Evolutionary conservation across 2,797 vertebrate genomes (phyloP).

Genomic region (Sebastolobus altivelis): DNA sequence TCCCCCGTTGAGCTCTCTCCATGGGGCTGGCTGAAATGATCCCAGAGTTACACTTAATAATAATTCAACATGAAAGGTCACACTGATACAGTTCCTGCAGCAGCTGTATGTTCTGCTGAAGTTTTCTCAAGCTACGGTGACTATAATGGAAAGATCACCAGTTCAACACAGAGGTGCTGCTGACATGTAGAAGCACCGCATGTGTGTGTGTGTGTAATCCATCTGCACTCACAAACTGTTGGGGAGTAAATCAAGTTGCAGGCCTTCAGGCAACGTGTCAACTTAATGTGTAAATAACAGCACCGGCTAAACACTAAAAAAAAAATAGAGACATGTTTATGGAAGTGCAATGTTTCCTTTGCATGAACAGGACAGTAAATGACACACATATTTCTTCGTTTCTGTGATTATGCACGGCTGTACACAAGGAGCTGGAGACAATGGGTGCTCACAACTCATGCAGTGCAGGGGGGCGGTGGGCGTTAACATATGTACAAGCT

Average conservation of each 20-base stretch:
- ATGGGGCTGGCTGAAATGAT: not conserved
- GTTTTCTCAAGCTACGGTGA: constrained; percentile 8
- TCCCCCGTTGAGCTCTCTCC: not conserved
- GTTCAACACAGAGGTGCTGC: not conserved
- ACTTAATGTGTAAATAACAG: not conserved
- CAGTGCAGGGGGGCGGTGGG: constrained; percentile 21
- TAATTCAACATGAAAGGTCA: constrained; percentile 5
- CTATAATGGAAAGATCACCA: constrained; percentile 9
- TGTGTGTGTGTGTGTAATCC: constrained; percentile 35
- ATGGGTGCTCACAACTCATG: constrained; percentile 47
- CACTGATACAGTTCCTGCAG: not conserved
- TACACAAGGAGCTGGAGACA: constrained; percentile 37
- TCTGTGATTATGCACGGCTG: constrained; percentile 17
- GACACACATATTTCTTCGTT: not conserved
- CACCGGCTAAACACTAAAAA: not conserved
- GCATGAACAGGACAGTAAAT: not conserved
- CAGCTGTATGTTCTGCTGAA: constrained; percentile 1
- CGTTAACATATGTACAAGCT: constrained; percentile 40
- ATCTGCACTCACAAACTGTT: constrained; percentile 16
- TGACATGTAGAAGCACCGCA: constrained; percentile 5
- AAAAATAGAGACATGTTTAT: not conserved
- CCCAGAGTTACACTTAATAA: too few relatives aligned
- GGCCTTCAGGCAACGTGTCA: constrained; percentile 15
- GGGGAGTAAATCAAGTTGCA: constrained; percentile 22
- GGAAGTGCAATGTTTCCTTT: not conserved